Evolutionary conservation across 2,113 vertebrate genomes (phyloP), one percentile per base, ranked within the genome.

Genomic region (Gymnarchus niloticus): DNA sequence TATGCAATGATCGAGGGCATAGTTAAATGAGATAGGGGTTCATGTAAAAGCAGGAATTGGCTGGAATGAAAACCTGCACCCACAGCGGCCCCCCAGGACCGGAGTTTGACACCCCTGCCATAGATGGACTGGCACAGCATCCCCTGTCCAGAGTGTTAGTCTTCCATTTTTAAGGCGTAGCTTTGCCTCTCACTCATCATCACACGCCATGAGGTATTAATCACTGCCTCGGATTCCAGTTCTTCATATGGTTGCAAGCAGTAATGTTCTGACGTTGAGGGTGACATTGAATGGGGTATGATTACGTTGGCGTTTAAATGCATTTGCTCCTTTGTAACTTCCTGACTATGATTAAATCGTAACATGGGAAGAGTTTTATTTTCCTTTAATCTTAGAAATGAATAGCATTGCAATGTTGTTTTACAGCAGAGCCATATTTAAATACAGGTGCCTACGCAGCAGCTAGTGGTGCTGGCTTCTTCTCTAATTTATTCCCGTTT

Each of bases 121-220:
- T 17, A 73, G 37, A 19, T 14, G 33, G 33, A 73, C 65, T 37
- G 65, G 33, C 65, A 41, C 33, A 19, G 19, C 33, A 73, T 41
- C 28, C n/a, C 33, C 33, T 73, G 65, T 41, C 65, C 33, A 69
- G 19, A 4, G 90, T 89, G 86, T 91, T 89, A 83, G 86, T 88
- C 90, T 88, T 90, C 89, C 92, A 90, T 90, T 90, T 92, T 92
- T 90, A 92, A 87, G 90, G 91, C 90, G 90, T 88, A 92, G 93
- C 92, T 92, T 90, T 91, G 88, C 87, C 86, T 85, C 91, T 93
- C 92, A 93, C 92, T 94, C 91, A 92, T 93, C 92, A 94, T 94
- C 92, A 92, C 89, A 91, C 88, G 87, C 88, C 89, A 89, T 84
- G 85, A 59, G 84, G 78, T 88, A 92, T 93, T 92, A 94, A 93